Percentiles rank a stretch among this genome's conserved stretches.
These are phyloP conservation scores for Heterodera schachtii DNA, from an alignment of 1,140 invertebrate species.

Conservation along the genomic window DNA sequence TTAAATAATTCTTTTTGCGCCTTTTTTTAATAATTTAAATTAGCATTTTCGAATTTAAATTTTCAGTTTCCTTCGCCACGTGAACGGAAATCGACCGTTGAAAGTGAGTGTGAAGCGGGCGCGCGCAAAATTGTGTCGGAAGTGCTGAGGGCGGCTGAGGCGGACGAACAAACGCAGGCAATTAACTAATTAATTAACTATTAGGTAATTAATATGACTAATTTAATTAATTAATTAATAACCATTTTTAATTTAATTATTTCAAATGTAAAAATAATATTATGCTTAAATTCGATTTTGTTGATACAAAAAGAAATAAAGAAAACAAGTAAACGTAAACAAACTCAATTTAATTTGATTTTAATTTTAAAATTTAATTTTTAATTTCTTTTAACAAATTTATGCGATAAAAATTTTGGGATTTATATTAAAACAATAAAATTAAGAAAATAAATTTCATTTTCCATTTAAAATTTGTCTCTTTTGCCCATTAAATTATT, in stretches of 20 bases:
- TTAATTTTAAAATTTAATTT: not conserved
- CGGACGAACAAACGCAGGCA: conserved; percentile 10
- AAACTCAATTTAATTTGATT: not conserved
- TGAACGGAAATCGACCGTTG: not conserved
- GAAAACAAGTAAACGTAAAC: not conserved
- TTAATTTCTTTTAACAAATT: not conserved
- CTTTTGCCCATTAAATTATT: too few species aligned
- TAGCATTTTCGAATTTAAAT: not conserved
- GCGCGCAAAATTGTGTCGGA: conserved; percentile 23
- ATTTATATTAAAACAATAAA: not conserved
- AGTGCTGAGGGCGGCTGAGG: not conserved
- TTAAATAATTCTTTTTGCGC: too few species aligned
- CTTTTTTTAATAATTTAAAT: not conserved
- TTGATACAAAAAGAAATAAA: too few species aligned
- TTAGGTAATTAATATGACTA: not conserved
- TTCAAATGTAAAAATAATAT: too few species aligned
- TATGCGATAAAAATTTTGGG: too few species aligned
- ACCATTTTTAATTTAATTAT: too few species aligned
- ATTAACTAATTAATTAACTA: not conserved
- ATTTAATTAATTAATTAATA: too few species aligned
- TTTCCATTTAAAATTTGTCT: not conserved
- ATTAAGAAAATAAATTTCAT: too few species aligned
- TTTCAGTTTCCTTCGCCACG: not conserved
- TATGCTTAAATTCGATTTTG: too few species aligned
- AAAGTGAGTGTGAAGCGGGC: conserved; percentile 19